Evolutionary conservation across 2,888 invertebrate species (phyloP).

Genomic region (Branchipolynoe longqiensis): DNA sequence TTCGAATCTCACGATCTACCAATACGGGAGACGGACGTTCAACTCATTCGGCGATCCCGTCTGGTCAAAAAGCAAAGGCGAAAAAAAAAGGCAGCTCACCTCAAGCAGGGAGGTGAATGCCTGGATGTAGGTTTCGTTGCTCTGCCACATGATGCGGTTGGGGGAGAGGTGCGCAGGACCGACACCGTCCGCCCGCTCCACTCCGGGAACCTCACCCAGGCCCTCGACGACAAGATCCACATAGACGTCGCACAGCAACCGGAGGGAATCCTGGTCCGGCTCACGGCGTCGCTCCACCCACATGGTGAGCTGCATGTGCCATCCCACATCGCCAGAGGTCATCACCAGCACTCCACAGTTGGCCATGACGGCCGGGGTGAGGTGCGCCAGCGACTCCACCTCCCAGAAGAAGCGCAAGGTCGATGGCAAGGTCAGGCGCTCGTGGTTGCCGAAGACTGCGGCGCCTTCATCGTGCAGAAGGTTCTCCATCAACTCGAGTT

Average conservation of each 20-base stretch:
- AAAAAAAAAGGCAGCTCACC: constrained; percentile 69
- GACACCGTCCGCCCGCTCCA: constrained; percentile 19
- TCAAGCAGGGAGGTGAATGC: constrained; percentile 79
- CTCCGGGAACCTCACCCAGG: constrained; percentile 45
- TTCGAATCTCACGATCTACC: too few species aligned
- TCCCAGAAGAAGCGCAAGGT: constrained; percentile 81
- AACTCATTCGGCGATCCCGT: too few species aligned
- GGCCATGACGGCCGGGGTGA: constrained; percentile 78
- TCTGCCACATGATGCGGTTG: constrained; percentile 74
- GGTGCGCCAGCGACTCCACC: constrained; percentile 77
- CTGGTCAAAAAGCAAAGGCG: too few species aligned
- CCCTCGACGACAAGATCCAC: constrained; percentile 57
- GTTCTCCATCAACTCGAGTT: constrained; percentile 78
- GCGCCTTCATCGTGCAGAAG: constrained; percentile 75
- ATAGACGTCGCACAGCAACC: constrained; percentile 58
- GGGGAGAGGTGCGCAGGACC: constrained; percentile 69
- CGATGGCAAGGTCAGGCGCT: constrained; percentile 76
- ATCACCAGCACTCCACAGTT: constrained; percentile 79
- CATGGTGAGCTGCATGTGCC: constrained; percentile 79
- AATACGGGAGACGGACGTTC: too few species aligned
- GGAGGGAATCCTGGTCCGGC: constrained; percentile 74
- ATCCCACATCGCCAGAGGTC: constrained; percentile 77
- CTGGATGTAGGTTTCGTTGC: constrained; percentile 77
- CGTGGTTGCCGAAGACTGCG: constrained; percentile 80
- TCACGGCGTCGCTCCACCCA: constrained; percentile 79